A percentile compares a stretch with the other conserved stretches of the same genome.
These are phyloP conservation scores for Pantherophis alleghaniensis DNA, from an alignment of 2,797 vertebrate genomes.

Conservation along the genomic window DNA sequence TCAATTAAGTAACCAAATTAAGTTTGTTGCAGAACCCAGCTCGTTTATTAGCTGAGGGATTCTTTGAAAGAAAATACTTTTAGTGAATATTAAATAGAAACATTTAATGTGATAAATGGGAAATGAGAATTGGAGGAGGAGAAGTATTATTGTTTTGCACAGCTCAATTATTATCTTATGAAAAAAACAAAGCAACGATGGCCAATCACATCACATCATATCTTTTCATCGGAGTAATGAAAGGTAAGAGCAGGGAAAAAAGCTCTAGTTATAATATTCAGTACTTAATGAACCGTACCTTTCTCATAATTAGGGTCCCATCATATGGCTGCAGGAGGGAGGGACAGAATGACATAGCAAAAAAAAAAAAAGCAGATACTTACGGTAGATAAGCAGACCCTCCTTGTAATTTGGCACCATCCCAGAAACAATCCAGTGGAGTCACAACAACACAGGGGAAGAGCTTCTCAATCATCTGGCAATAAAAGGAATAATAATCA, in stretches of 20 bases:
- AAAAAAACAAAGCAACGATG: not conserved
- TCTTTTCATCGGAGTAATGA: not conserved
- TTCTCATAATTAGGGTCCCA: not conserved
- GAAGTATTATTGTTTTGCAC: not conserved
- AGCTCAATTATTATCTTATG: not conserved
- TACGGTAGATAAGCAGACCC: constrained; percentile 97
- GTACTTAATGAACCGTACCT: not conserved
- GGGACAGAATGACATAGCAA: not conserved
- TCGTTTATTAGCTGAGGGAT: not conserved
- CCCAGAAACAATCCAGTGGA: constrained; percentile 98
- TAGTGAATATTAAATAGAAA: not conserved
- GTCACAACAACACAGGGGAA: constrained; percentile 98
- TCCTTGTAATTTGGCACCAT: constrained; percentile 96
- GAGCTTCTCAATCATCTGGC: constrained; percentile 97
- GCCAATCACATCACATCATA: not conserved
- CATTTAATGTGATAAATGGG: not conserved
- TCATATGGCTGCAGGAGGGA: not conserved
- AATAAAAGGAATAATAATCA: constrained; percentile 4
- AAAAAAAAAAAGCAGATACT: constrained; percentile 66
- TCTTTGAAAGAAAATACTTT: not conserved
- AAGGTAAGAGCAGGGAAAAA: not conserved
- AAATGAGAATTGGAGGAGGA: not conserved
- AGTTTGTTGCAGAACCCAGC: not conserved
- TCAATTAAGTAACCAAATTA: not conserved
- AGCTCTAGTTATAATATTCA: not conserved